Evolutionary conservation across 2,888 invertebrate genomes (phyloP), one percentile per base, ranked within the genome.

Genomic region (Meloe dianella): DNA sequence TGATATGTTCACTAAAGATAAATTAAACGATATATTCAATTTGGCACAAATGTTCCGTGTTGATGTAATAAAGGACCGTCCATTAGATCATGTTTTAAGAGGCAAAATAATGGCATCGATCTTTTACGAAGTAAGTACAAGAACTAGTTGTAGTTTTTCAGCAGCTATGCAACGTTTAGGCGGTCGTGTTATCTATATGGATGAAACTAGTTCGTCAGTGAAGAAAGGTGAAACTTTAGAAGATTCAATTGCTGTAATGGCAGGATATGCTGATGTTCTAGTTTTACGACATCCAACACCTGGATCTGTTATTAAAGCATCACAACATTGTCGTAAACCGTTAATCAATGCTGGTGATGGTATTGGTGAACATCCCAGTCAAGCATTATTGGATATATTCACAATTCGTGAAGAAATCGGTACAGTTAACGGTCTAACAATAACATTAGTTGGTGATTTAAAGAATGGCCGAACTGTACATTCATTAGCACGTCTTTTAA

Each of bases 301-400:
- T 1, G 97, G 97, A 14, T 97, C 97, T 38, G 96, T 97, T 35
- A 82, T 89, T 67, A 89, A 90, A 77, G 96, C 95, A 0, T 91
- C 97, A 0, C 88, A 90, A 17, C 90, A 91, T 67, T 92, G 92
- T 74, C 89, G 93, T 1, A 96, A 94, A 79, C 97, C 98, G 0
- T 85, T 99, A n/a, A 91, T 99, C 61, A 99, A 99, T 85, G 99
- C 97, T 12, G 99, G 99, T 1, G 98, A 99, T 85, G 99, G 99
- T 9, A 88, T 95, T 0, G 97, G 97, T 0, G 97, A 98, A 82
- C 97, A 98, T 84, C 99, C 99, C 0, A 97, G 97, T 0, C 99
- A 99, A 86, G 99, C 99, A 0, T 85, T 99, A 14, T 86, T 99
- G 10, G 99, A 99, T 80, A 91, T 98, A 4, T 99, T 98, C 81